Evolutionary conservation across 1,140 invertebrate species (phyloP).

Genomic region (Neotoxoptera formosana): DNA sequence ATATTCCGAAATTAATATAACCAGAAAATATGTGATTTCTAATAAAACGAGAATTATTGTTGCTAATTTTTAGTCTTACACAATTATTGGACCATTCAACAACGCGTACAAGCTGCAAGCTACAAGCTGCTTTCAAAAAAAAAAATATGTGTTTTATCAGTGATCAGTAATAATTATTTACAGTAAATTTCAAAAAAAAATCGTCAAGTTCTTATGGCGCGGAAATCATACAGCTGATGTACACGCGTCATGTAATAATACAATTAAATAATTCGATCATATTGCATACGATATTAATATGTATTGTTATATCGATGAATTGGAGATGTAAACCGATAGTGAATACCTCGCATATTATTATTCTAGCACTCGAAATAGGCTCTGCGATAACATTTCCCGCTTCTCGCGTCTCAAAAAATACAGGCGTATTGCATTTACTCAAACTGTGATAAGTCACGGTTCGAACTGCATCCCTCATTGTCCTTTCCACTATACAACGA

Average conservation of each 20-base stretch:
- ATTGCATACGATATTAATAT: no score
- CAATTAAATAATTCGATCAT: neutral
- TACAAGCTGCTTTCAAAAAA: no score
- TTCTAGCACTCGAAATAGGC: neutral
- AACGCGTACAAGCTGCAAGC: no score
- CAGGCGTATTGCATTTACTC: neutral
- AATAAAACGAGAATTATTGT: neutral
- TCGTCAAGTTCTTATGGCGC: neutral
- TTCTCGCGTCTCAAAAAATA: neutral
- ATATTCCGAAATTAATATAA: neutral
- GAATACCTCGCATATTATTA: neutral
- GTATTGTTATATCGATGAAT: neutral
- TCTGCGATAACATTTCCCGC: neutral
- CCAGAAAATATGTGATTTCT: neutral
- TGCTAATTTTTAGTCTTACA: neutral
- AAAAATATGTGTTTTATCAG: no score
- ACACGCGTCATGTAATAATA: neutral
- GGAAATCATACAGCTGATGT: neutral
- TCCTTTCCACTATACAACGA: neutral
- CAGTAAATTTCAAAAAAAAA: neutral
- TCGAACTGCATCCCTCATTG: neutral
- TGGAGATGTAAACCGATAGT: neutral
- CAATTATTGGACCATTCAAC: neutral
- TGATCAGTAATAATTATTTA: neutral
- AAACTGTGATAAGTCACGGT: constrained; percentile 43